A percentile compares a stretch with the other conserved stretches of the same genome.
Conservation (phyloP, 2,113 vertebrate species). For the Pontoporia blainvillei region DNA sequence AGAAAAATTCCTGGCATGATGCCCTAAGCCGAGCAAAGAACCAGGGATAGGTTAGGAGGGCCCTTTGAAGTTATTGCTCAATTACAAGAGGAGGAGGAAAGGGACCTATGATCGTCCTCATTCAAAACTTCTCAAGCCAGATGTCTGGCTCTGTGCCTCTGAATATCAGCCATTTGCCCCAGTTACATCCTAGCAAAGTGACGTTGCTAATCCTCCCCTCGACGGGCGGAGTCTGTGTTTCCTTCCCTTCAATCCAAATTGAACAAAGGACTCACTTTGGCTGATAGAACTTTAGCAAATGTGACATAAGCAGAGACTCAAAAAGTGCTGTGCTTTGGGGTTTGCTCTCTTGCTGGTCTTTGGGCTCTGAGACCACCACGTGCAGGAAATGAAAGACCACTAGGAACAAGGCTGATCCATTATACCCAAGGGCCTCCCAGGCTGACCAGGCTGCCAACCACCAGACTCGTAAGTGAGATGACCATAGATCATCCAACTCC, state of each 20-base stretch:
- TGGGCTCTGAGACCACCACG: neutral
- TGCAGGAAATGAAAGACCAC: neutral
- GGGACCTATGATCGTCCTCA: neutral
- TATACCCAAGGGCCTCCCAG: neutral
- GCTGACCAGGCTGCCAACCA: neutral
- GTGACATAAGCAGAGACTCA: neutral
- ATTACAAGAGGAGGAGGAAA: neutral
- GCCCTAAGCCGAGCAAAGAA: neutral
- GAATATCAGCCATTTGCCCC: neutral
- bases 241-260: neutral
- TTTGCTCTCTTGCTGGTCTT: neutral
- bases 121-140: neutral
- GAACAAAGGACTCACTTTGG: neutral
- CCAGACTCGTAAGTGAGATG: neutral
- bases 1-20: neutral
- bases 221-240: neutral
- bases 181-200: neutral
- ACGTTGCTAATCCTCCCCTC: neutral
- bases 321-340: neutral
- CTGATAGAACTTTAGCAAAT: neutral
- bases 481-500: neutral
- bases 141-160: neutral
- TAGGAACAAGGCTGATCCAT: neutral
- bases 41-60: neutral
- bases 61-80: neutral